Evolutionary conservation across 2,888 invertebrate genomes (phyloP).

Genomic region (Drosophila testacea): DNA sequence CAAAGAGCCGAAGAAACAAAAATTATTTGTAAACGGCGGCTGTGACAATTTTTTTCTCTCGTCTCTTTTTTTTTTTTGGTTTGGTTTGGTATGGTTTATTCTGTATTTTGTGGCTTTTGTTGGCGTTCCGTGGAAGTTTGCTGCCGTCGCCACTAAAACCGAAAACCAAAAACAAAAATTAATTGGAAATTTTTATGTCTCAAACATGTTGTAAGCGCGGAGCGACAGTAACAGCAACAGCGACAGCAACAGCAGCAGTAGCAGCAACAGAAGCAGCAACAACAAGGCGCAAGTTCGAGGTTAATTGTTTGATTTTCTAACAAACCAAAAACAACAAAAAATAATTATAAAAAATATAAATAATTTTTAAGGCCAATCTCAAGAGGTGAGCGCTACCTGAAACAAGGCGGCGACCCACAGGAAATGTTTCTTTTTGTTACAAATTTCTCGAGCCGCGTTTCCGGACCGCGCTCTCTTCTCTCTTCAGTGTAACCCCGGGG

Average conservation of each 20-base stretch:
- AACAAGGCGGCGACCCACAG: conserved; percentile 55
- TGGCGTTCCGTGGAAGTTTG: conserved; percentile 71
- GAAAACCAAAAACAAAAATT: conserved; percentile 68
- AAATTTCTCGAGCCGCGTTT: conserved; percentile 55
- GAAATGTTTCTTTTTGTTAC: conserved; percentile 69
- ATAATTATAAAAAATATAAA: conserved; percentile 39
- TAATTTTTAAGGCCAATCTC: conserved; percentile 71
- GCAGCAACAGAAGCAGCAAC: conserved; percentile 34
- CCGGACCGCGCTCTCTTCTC: conserved; percentile 41
- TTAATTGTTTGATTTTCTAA: conserved; percentile 81
- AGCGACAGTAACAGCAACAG: conserved; percentile 28
- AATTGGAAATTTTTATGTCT: conserved; percentile 81
- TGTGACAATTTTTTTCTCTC: conserved; percentile 71
- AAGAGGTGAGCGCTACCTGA: conserved; percentile 65
- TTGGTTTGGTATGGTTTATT: background rate
- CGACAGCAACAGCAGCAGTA: conserved; percentile 38
- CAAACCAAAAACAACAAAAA: conserved; percentile 47
- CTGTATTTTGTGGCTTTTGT: conserved; percentile 38
- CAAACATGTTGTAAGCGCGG: conserved; percentile 76
- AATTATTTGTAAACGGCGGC: conserved; percentile 79
- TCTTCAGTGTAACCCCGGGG: conserved; percentile 39
- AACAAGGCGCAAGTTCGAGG: conserved; percentile 73
- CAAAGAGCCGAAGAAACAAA: conserved; percentile 76
- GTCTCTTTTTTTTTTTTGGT: conserved; percentile 2
- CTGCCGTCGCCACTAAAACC: conserved; percentile 56